A percentile compares a stretch with the other conserved stretches of the same genome.
phyloP scores from a whole-genome alignment of 2,113 vertebrate species.

The Protobothrops flavoviridis region DNA sequence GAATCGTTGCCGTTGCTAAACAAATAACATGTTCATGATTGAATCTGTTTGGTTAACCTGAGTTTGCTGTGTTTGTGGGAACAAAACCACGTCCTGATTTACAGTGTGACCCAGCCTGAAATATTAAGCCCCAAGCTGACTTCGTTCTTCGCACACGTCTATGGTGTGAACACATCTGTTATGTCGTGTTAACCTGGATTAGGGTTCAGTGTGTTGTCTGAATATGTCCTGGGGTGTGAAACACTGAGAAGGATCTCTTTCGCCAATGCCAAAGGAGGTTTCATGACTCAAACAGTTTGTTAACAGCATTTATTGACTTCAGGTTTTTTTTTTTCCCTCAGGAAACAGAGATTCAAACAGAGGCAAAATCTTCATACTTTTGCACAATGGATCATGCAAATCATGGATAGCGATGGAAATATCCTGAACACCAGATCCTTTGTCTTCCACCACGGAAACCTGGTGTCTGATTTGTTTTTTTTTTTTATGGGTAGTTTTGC shows the following conservation, averaged over 20 bases:
- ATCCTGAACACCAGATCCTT: not conserved
- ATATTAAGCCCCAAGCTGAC: not conserved
- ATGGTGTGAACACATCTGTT: not conserved
- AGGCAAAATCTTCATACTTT: not conserved
- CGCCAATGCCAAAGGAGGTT: not conserved
- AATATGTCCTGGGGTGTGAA: not conserved
- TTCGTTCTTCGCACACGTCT: not conserved
- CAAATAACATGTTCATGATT: too few relatives aligned
- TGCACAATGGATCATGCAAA: conserved; percentile 19
- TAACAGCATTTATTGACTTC: not conserved
- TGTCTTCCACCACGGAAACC: not conserved
- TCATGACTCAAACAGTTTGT: not conserved
- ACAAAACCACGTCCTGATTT: not conserved
- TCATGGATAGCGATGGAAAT: conserved; percentile 48
- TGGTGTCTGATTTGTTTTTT: conserved; percentile 21
- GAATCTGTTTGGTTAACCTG: not conserved
- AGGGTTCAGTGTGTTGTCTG: not conserved
- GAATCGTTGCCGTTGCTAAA: too few relatives aligned
- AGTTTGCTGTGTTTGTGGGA: not conserved
- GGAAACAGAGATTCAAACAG: not conserved
- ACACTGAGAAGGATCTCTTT: not conserved
- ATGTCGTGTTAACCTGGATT: not conserved
- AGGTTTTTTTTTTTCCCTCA: not conserved
- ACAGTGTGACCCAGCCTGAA: not conserved
- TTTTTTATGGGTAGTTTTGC: conserved; percentile 4